A percentile compares a stretch with the other conserved stretches of the same genome.
These are phyloP conservation scores for Pandemis corylana DNA, from an alignment of 2,888 invertebrate genomes.

Conservation along the genomic window DNA sequence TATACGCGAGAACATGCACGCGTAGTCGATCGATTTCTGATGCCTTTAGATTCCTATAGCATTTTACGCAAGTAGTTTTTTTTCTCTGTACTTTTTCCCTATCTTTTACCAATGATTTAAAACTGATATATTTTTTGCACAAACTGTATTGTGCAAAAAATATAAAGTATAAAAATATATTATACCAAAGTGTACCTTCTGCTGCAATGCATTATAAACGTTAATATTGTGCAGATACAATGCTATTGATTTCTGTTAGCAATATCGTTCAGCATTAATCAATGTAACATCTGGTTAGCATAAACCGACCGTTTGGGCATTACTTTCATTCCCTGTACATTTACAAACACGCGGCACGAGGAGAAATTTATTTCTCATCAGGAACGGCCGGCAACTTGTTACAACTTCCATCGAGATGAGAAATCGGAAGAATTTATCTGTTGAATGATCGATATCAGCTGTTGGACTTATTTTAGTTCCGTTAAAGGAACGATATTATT, in stretches of 20 bases:
- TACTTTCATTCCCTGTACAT: conserved; percentile 29
- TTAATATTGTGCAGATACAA: neutral
- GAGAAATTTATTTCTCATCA: conserved; percentile 29
- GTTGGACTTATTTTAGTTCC: conserved; percentile 21
- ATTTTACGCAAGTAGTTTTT: conserved; percentile 2
- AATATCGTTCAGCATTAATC: conserved; percentile 42
- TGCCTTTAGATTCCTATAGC: neutral
- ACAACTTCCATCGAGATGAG: conserved; percentile 35
- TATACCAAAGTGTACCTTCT: no score
- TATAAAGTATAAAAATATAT: neutral
- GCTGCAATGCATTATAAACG: neutral
- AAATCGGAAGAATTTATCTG: conserved; percentile 28
- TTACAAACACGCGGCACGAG: conserved; percentile 17
- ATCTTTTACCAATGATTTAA: neutral
- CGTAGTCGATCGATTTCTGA: neutral
- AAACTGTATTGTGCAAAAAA: no score
- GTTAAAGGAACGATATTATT: conserved; percentile 5
- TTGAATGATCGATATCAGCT: conserved; percentile 34
- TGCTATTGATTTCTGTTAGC: conserved; percentile 25
- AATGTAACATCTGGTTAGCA: conserved; percentile 48
- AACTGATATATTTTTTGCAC: no score
- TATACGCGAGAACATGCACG: neutral
- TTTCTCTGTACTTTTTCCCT: neutral
- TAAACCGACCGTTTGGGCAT: conserved; percentile 42
- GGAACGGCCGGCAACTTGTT: conserved; percentile 31